Conservation (phyloP, 2,797 vertebrate species). For the Knipowitschia caucasica region DNA sequence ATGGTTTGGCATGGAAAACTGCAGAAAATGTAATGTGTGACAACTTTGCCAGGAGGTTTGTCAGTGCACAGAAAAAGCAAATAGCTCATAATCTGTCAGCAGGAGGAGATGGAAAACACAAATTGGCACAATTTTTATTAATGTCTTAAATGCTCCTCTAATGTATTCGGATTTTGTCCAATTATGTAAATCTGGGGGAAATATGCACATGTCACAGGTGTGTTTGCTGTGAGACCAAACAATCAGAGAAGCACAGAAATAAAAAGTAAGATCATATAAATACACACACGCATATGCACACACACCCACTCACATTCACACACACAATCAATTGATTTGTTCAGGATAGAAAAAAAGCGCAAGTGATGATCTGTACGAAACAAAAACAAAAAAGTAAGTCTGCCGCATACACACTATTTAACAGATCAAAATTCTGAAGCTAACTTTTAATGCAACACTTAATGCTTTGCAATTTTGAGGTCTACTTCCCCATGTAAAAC, state of each 20-base stretch:
- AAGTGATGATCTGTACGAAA: too few species aligned
- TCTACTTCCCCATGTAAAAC: too few species aligned
- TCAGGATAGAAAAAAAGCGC: too few species aligned
- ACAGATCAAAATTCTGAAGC: too few species aligned
- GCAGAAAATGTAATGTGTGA: constrained; percentile 5
- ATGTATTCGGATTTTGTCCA: background rate
- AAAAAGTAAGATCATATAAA: background rate
- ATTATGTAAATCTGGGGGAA: background rate
- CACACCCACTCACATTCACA: too few species aligned
- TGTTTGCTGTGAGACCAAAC: background rate
- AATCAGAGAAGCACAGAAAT: background rate
- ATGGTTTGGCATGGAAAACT: background rate
- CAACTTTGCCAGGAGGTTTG: constrained; percentile 8
- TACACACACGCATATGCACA: too few species aligned
- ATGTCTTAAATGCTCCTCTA: background rate
- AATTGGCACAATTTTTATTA: background rate
- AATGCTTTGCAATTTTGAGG: too few species aligned
- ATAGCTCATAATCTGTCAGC: background rate
- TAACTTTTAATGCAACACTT: too few species aligned
- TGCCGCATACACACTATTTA: too few species aligned
- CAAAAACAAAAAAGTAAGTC: too few species aligned
- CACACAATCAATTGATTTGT: too few species aligned
- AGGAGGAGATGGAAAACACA: background rate
- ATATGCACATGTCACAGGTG: background rate
- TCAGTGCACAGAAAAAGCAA: constrained; percentile 9